Conservation (phyloP, 2,113 vertebrate genomes). For the Misgurnus anguillicaudatus region DNA sequence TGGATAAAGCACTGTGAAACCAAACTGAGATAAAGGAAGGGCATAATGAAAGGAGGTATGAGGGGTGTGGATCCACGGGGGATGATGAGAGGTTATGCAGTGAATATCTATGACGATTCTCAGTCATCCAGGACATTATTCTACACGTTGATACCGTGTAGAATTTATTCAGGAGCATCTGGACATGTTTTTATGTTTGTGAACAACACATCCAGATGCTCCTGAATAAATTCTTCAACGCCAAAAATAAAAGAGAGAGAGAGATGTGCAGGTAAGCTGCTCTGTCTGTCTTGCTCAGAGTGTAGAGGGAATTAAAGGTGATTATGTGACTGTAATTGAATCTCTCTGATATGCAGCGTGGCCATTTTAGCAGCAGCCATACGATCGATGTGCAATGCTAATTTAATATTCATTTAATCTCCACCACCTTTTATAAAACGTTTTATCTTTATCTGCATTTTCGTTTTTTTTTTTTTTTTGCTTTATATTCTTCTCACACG, state of each 20-base stretch:
- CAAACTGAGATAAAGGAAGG: too few species aligned
- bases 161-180: constrained; percentile 24
- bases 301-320: constrained; percentile 61
- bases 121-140: constrained; percentile 8
- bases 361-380: constrained; percentile 67
- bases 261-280: constrained; percentile 1
- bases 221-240: not conserved
- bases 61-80: too few species aligned
- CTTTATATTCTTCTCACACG: not conserved
- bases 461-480: not conserved
- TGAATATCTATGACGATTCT: constrained; percentile 4
- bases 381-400: constrained; percentile 68
- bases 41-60: too few species aligned
- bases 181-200: not conserved
- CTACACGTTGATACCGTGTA: not conserved
- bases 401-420: constrained; percentile 75
- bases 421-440: constrained; percentile 58
- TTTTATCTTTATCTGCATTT: constrained; percentile 63
- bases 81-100: not conserved
- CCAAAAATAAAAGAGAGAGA: not conserved
- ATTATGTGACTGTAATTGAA: constrained; percentile 73
- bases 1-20: too few species aligned
- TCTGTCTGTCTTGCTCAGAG: constrained; percentile 38
- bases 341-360: constrained; percentile 65
- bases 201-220: not conserved